A percentile compares a stretch with the other conserved stretches of the same genome.
Conservation (phyloP, 1,140 invertebrate species). For the Fopius arisanus region DNA sequence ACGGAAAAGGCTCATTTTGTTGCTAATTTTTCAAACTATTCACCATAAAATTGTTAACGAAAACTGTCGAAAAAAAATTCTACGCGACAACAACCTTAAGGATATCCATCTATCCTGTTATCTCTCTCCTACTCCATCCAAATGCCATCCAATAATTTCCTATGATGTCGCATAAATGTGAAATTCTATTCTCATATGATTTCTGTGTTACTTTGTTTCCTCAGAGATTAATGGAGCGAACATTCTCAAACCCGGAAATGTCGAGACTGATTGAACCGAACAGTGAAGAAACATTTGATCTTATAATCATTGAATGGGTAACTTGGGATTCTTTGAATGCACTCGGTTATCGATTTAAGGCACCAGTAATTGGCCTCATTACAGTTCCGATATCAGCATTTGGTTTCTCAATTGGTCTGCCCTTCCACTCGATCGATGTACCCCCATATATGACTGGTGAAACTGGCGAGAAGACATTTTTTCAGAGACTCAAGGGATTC, state of each 20-base stretch:
- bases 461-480: conserved; percentile 49
- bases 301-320: conserved; percentile 18
- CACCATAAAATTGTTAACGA: too few relatives aligned
- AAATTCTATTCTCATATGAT: too few relatives aligned
- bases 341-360: conserved; percentile 42
- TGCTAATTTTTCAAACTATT: too few relatives aligned
- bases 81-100: too few relatives aligned
- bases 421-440: conserved; percentile 58
- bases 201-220: neutral
- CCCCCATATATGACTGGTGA: conserved; percentile 52
- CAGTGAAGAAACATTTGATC: conserved; percentile 23
- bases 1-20: too few relatives aligned
- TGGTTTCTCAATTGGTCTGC: conserved; percentile 48
- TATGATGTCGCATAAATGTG: too few relatives aligned
- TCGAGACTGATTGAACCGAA: conserved; percentile 17
- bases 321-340: conserved; percentile 30
- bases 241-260: conserved; percentile 34
- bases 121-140: too few relatives aligned
- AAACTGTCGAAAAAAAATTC: too few relatives aligned
- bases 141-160: too few relatives aligned
- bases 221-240: neutral
- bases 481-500: conserved; percentile 51
- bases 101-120: too few relatives aligned
- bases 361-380: conserved; percentile 45
- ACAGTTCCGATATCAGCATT: conserved; percentile 33